Evolutionary conservation across 2,888 invertebrate species (phyloP), one percentile per base, ranked within the genome.

Genomic region (Cheilosia impressa): DNA sequence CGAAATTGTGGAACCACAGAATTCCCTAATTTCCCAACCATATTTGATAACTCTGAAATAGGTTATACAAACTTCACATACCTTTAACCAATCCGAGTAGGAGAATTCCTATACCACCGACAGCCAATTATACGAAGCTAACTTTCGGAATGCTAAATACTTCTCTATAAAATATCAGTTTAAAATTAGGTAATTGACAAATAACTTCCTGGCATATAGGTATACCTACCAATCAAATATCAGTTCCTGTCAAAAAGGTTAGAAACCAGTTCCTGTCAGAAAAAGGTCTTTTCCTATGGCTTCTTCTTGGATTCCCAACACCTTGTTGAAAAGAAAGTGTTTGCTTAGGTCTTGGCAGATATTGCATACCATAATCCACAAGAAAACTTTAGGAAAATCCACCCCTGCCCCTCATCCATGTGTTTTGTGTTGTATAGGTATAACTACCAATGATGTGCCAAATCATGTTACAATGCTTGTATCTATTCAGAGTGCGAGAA

Each of bases 151-250:
- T 38, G 6, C 17, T 47, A 9, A n/a, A 9, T 17, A 47, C 45
- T 47, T 19, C 17, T 7, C 17, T 9, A 7, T n/a, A 9, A 31
- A 47, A n/a, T 47, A 47, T 47, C 45, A 17, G 17, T 9, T 47
- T 1, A 9, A 47, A 47, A 47, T n/a, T n/a, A 27, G 27, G 27
- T 27, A n/a, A 47, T n/a, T 47, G 45, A n/a, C 9, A 47, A 47
- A 17, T n/a, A 47, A n/a, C 45, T n/a, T 47, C 45, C 45, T 24
- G 15, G 22, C 19, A 22, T 22, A 4, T 52, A 22, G 9, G 22
- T 50, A 63, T 60, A 80, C 65, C 65, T 65, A 50, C 65, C 73
- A 80, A 80, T 80, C 80, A 80, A 68, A 80, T 55, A 68, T 57
- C 50, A 80, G 47, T 80, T 80, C 75, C 75, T 75, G 62, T 68